These are phyloP conservation scores for Campoplex nolae DNA, from an alignment of 2,888 invertebrate species.

Conservation along the genomic window DNA sequence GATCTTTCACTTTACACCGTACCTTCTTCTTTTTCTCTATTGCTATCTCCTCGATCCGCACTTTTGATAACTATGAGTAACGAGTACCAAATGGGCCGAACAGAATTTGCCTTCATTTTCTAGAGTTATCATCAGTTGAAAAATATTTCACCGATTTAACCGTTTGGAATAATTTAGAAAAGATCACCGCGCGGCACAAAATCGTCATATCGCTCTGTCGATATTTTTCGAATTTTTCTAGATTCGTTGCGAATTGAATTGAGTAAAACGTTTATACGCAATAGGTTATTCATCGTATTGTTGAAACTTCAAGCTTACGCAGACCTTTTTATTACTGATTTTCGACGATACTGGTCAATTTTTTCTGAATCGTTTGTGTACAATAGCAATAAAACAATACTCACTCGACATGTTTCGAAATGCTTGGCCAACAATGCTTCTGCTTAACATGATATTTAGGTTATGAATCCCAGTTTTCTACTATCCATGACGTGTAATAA, in stretches of 20 bases:
- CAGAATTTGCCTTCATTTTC: not conserved
- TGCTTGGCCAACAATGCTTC: slow-evolving; percentile 68
- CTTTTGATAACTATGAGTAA: no score
- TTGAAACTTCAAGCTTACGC: not conserved
- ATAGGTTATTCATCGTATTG: not conserved
- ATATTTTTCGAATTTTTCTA: no score
- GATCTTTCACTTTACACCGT: no score
- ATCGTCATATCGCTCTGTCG: no score
- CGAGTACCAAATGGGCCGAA: no score
- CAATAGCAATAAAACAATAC: slow-evolving; percentile 46
- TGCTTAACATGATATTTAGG: slow-evolving; percentile 74
- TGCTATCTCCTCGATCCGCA: no score
- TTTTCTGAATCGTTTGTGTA: not conserved
- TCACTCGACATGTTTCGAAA: slow-evolving; percentile 77
- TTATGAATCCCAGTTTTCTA: slow-evolving; percentile 71
- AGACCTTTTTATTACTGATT: not conserved
- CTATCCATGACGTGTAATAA: slow-evolving; percentile 13
- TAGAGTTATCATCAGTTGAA: not conserved
- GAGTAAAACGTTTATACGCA: not conserved
- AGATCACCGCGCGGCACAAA: no score
- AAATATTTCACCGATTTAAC: no score
- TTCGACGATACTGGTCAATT: not conserved
- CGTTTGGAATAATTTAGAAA: no score
- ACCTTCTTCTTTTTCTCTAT: no score
- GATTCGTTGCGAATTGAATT: no score